Conservation (phyloP, 2,888 invertebrate genomes). For the Cosmopolites sordidus region DNA sequence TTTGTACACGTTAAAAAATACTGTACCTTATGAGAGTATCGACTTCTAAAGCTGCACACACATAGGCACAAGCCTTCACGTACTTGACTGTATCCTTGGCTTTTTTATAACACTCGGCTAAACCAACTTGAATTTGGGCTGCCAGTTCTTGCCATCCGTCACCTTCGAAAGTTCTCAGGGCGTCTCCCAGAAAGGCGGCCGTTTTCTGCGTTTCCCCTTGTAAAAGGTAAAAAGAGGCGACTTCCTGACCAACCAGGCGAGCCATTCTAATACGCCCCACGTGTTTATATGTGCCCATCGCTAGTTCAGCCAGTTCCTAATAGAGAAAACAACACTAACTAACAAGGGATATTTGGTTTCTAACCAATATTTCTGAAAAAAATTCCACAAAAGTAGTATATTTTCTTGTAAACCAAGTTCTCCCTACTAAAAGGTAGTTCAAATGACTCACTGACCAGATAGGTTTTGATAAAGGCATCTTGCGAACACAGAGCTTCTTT, state of each 20-base stretch:
- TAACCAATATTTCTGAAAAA: too few relatives aligned
- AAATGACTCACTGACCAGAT: slow-evolving; percentile 55
- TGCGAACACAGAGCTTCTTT: slow-evolving; percentile 89
- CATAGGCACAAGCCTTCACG: slow-evolving; percentile 60
- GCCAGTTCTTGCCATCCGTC: slow-evolving; percentile 85
- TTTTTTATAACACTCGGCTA: slow-evolving; percentile 79
- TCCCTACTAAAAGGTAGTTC: neutral
- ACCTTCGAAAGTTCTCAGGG: slow-evolving; percentile 77
- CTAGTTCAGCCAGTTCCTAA: slow-evolving; percentile 84
- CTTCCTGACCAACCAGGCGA: slow-evolving; percentile 79
- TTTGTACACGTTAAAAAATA: neutral
- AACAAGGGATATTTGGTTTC: too few relatives aligned
- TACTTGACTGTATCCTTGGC: slow-evolving; percentile 73
- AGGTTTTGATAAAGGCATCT: slow-evolving; percentile 83
- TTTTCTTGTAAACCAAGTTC: slow-evolving; percentile 1
- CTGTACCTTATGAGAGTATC: slow-evolving; percentile 56
- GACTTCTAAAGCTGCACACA: slow-evolving; percentile 71
- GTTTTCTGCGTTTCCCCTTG: slow-evolving; percentile 84
- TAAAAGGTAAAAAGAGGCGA: slow-evolving; percentile 87
- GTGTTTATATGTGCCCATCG: slow-evolving; percentile 95
- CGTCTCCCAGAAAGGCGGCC: slow-evolving; percentile 81
- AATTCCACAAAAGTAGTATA: neutral
- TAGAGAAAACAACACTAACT: neutral
- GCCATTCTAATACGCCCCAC: slow-evolving; percentile 77
- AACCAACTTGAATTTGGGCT: slow-evolving; percentile 75